phyloP scores from a whole-genome alignment of 2,888 invertebrate species.

The Diplolepis rosae region DNA sequence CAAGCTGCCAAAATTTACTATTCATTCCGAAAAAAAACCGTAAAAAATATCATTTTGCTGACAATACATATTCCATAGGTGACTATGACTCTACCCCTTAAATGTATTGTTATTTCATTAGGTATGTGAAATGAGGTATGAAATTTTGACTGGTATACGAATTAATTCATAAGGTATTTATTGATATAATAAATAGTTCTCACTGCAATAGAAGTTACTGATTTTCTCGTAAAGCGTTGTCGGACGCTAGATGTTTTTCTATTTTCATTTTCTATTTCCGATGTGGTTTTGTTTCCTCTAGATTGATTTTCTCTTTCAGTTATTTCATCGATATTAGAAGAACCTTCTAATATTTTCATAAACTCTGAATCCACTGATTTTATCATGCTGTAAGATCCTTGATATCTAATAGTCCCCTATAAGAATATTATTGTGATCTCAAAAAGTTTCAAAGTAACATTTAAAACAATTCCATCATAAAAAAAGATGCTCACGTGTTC shows the following conservation, averaged over 20 bases:
- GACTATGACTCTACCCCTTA: too few relatives aligned
- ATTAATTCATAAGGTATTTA: too few relatives aligned
- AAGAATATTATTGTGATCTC: neutral
- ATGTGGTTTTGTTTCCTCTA: neutral
- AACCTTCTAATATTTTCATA: slow-evolving; percentile 45
- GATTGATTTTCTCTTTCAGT: slow-evolving; percentile 21
- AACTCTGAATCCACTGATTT: slow-evolving; percentile 63
- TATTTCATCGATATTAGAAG: slow-evolving; percentile 23
- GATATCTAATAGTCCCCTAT: slow-evolving; percentile 61
- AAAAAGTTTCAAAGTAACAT: neutral
- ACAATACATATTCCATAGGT: too few relatives aligned
- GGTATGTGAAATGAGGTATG: too few relatives aligned
- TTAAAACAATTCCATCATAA: neutral
- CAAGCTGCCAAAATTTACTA: too few relatives aligned
- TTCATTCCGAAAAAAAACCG: too few relatives aligned
- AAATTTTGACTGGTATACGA: too few relatives aligned
- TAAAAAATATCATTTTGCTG: too few relatives aligned
- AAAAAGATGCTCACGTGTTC: slow-evolving; percentile 62
- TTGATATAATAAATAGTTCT: neutral
- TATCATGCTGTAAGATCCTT: slow-evolving; percentile 68
- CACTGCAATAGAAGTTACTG: neutral
- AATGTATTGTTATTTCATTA: too few relatives aligned
- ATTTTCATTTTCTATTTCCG: neutral
- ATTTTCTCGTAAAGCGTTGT: neutral
- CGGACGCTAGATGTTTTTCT: neutral